These are phyloP conservation scores for Trichogramma evanescens DNA, from an alignment of 2,888 invertebrate species.

Conservation along the genomic window DNA sequence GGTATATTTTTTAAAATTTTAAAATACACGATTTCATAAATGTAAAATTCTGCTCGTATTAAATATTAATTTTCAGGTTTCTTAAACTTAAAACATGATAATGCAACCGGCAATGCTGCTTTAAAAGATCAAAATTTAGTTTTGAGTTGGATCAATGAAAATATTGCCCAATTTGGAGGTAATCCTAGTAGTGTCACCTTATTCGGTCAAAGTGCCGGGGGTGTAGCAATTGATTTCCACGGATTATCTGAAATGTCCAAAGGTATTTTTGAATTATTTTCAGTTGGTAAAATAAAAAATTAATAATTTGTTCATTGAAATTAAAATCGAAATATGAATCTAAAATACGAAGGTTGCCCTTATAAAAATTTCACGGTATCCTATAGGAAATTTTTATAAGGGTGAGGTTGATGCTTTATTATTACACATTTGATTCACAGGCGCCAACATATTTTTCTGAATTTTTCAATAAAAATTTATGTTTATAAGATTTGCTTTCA, in stretches of 20 bases:
- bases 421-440: too few relatives aligned
- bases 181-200: constrained; percentile 51
- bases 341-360: too few relatives aligned
- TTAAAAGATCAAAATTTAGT: constrained; percentile 51
- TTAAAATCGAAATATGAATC: neutral
- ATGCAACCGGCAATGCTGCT: constrained; percentile 30
- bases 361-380: too few relatives aligned
- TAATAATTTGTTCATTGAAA: neutral
- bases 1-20: constrained; percentile 23
- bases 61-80: constrained; percentile 22
- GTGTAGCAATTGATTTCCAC: constrained; percentile 30
- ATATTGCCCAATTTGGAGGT: constrained; percentile 50
- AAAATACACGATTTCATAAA: neutral
- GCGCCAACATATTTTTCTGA: too few relatives aligned
- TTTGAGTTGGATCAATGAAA: constrained; percentile 51
- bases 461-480: too few relatives aligned
- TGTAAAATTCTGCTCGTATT: neutral
- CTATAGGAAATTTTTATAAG: too few relatives aligned
- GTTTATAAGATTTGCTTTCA: too few relatives aligned
- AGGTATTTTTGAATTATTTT: constrained; percentile 19
- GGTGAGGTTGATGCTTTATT: too few relatives aligned
- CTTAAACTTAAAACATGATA: constrained; percentile 25
- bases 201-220: constrained; percentile 54
- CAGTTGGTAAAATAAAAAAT: neutral
- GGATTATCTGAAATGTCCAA: constrained; percentile 24